Percentiles rank a stretch among this genome's conserved stretches.
Evolutionary conservation across 2,113 vertebrate species (phyloP).

Genomic region (Amblyopsis rosae): DNA sequence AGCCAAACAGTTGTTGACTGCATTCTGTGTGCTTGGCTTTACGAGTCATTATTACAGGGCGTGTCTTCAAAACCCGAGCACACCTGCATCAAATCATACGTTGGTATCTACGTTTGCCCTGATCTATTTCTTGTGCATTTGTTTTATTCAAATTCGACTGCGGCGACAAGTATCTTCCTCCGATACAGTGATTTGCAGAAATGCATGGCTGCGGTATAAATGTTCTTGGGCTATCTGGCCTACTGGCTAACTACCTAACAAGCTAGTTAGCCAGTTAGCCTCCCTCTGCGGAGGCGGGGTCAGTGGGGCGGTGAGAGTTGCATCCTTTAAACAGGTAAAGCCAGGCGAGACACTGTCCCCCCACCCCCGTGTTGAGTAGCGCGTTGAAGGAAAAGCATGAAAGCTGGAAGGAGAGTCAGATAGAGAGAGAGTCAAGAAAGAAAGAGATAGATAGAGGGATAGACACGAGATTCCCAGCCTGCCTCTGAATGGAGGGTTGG

Average conservation of each 20-base stretch:
- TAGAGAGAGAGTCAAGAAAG: constrained; percentile 44
- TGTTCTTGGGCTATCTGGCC: no score
- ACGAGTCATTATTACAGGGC: no score
- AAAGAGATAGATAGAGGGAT: constrained; percentile 57
- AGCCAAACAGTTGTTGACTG: background rate
- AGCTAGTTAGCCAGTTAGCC: no score
- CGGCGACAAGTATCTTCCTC: no score
- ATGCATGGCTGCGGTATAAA: no score
- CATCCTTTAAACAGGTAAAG: constrained; percentile 87
- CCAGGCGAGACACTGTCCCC: constrained; percentile 80
- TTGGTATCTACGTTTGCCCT: background rate
- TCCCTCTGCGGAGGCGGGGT: background rate
- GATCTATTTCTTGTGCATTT: background rate
- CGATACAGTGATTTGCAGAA: no score
- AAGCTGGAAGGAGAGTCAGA: constrained; percentile 65
- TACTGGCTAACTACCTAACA: no score
- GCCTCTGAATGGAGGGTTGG: background rate
- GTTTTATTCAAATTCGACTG: background rate
- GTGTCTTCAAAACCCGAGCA: background rate
- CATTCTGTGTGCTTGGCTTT: no score
- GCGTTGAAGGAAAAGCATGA: constrained; percentile 69
- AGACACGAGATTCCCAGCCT: constrained; percentile 1
- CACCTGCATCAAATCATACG: background rate
- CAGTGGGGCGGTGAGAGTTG: constrained; percentile 74
- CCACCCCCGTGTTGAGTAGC: constrained; percentile 37